Evolutionary conservation across 2,888 invertebrate species (phyloP).

Genomic region (Acronicta aceris): DNA sequence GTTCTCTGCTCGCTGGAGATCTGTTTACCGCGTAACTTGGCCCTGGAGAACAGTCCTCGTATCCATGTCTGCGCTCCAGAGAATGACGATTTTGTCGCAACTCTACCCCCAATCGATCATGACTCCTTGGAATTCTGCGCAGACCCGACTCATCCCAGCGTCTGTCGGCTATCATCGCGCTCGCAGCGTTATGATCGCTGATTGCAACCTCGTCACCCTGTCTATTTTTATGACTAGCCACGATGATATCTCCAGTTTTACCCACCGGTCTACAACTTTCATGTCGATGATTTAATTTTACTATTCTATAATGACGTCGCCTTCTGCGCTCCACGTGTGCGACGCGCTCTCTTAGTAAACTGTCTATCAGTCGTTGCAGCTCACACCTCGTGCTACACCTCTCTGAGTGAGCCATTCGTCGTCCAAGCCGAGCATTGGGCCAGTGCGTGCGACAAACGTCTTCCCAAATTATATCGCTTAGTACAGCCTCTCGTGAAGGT

Average conservation of each 20-base stretch:
- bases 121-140: slow-evolving; percentile 69
- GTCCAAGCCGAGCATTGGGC: slow-evolving; percentile 81
- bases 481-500: slow-evolving; percentile 83
- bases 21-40: slow-evolving; percentile 72
- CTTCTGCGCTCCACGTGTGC: slow-evolving; percentile 82
- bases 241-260: slow-evolving; percentile 85
- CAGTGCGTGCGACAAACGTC: slow-evolving; percentile 86
- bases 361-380: slow-evolving; percentile 82
- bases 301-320: slow-evolving; percentile 84
- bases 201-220: slow-evolving; percentile 68
- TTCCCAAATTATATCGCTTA: slow-evolving; percentile 86
- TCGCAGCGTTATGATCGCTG: slow-evolving; percentile 71
- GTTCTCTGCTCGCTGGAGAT: slow-evolving; percentile 64
- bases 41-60: slow-evolving; percentile 76
- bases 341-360: slow-evolving; percentile 80
- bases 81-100: slow-evolving; percentile 58
- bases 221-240: slow-evolving; percentile 82
- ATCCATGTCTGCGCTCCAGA: slow-evolving; percentile 42
- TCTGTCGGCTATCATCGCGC: slow-evolving; percentile 63
- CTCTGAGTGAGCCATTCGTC: slow-evolving; percentile 73
- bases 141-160: slow-evolving; percentile 62
- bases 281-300: slow-evolving; percentile 82
- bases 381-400: slow-evolving; percentile 77
- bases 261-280: slow-evolving; percentile 80
- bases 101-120: slow-evolving; percentile 69